Conservation (phyloP, 2,113 vertebrate species). For the Motacilla tschutschensis region DNA sequence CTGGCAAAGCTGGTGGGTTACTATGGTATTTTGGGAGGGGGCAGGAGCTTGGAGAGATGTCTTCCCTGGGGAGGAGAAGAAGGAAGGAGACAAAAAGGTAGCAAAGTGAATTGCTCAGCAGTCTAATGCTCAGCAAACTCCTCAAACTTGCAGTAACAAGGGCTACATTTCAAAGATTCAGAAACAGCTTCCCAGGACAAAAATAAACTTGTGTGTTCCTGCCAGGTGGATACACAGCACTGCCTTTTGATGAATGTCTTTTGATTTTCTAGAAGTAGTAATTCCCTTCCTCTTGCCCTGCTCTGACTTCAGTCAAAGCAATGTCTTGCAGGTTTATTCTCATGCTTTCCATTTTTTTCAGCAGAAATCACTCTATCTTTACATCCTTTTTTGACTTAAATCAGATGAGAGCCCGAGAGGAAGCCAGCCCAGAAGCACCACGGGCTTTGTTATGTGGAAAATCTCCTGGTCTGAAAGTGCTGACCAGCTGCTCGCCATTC, state of each 20-base stretch:
- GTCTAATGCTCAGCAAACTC: not conserved
- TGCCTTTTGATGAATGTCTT: constrained; percentile 1
- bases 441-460: not conserved
- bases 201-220: constrained; percentile 38
- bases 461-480: not conserved
- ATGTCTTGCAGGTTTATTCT: not conserved
- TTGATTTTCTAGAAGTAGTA: constrained; percentile 28
- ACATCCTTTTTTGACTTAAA: not conserved
- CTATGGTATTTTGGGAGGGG: constrained; percentile 54
- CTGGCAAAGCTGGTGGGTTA: constrained; percentile 56
- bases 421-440: not conserved
- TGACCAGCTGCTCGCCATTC: not conserved
- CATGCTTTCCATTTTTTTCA: not conserved
- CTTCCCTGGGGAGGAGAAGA: not conserved
- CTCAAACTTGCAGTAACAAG: not conserved
- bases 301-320: constrained; percentile 1
- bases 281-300: not conserved
- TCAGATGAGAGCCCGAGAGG: not conserved
- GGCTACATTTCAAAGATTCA: constrained; percentile 11
- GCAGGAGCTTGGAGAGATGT: constrained; percentile 25
- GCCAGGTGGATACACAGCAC: constrained; percentile 17
- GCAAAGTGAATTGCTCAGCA: constrained; percentile 5
- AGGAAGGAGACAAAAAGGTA: constrained; percentile 40
- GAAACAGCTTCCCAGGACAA: constrained; percentile 14
- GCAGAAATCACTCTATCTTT: not conserved